These are phyloP conservation scores for Parascotia fuliginaria DNA, from an alignment of 2,888 invertebrate species.

Conservation along the genomic window DNA sequence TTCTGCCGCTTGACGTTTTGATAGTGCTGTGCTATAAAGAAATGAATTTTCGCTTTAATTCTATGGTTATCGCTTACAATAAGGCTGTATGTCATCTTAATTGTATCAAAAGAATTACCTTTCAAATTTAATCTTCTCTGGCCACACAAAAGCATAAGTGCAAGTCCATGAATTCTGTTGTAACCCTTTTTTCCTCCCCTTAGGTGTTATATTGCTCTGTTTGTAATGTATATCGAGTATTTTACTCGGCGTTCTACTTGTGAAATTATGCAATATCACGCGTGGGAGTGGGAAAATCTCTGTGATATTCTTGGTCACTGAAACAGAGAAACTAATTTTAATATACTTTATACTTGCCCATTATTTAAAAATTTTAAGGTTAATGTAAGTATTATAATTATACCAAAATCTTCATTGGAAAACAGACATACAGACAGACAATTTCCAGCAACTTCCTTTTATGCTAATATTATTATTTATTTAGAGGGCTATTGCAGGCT, in stretches of 20 bases:
- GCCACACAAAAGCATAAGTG: constrained; percentile 85
- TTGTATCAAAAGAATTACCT: constrained; percentile 47
- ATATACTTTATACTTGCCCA: too few species aligned
- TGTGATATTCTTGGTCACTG: constrained; percentile 59
- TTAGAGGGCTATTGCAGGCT: too few species aligned
- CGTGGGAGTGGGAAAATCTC: constrained; percentile 80
- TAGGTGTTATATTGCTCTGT: constrained; percentile 56
- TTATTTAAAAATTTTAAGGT: too few species aligned
- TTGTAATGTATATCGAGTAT: constrained; percentile 70
- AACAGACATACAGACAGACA: too few species aligned
- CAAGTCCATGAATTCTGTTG: constrained; percentile 80
- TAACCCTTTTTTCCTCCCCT: constrained; percentile 62
- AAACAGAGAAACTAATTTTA: constrained; percentile 7
- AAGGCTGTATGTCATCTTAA: background rate
- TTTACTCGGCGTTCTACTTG: constrained; percentile 70
- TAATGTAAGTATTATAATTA: too few species aligned
- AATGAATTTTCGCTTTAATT: too few species aligned
- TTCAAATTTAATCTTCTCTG: constrained; percentile 82
- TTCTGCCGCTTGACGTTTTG: constrained; percentile 83
- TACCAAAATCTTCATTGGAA: too few species aligned
- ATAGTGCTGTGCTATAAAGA: constrained; percentile 68
- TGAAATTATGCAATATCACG: constrained; percentile 77
- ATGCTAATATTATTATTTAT: too few species aligned
- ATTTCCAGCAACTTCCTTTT: too few species aligned
- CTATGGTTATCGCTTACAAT: too few species aligned